Base-by-base conservation (phyloP, 2,888 invertebrate genomes). In the Clanis bilineata region DNA sequence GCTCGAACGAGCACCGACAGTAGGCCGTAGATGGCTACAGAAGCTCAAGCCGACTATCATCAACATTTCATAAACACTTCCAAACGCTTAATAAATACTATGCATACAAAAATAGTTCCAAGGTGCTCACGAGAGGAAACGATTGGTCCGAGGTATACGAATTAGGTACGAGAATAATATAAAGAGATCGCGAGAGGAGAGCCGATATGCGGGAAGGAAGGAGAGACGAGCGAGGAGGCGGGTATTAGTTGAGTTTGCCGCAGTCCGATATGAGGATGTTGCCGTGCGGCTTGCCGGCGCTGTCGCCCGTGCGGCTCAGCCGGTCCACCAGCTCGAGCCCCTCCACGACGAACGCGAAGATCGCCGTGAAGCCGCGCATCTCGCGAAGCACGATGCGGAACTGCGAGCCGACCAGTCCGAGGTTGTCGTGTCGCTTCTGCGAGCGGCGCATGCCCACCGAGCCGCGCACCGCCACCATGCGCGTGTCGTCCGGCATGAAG, bases 391-490 rank as follows among this genome's bases (percentile, higher is more conserved):
- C 95, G 67, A 96, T 94, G 67, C 96, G 94, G 88, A 96, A 97
- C 84, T 96, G 96, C 61, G 96, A 96, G 23, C 96, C 96, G n/a
- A 96, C 96, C 93, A 96, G 94, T 56, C 96, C 96, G 71, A 95
- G 90, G 73, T 95, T 95, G 82, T 96, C 96, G 87, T 96, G 96
- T 28, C 96, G 94, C 82, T 95, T 95, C 80, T 96, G 96, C 61
- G 96, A 95, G 47, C 96, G 93, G 10, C 96, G 92, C 96, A 97
- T 96, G 59, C 96, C 96, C 7, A 96, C 96, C 12, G 96, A 95
- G 41, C 96, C 96, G 44, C 96, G 93, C 15, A 95, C 94, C 5
- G 96, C 95, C 66, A 94, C 93, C 74, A 96, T 93, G 76, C 95
- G 95, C 22, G 96, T 96, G 74, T 96, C 96, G 82, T 96, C 96